Evolutionary conservation across 2,797 vertebrate genomes (phyloP).

Genomic region (Acanthurus leucopareius): DNA sequence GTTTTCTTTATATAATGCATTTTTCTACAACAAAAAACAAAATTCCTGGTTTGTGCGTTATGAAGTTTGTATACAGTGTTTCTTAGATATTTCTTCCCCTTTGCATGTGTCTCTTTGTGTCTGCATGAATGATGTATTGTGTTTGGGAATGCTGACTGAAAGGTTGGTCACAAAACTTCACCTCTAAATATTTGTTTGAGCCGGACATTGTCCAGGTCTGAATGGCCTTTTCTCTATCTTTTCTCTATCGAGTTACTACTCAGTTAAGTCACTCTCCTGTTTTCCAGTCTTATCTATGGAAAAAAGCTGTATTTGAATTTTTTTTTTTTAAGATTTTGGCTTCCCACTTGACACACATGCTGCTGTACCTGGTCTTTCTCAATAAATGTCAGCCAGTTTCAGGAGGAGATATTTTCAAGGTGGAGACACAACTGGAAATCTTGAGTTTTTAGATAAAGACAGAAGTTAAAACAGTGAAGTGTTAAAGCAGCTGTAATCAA

Average conservation of each 20-base stretch:
- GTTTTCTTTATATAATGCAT: not conserved
- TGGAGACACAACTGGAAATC: not conserved
- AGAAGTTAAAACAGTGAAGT: not conserved
- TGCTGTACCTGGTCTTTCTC: not conserved
- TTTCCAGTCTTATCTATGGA: not conserved
- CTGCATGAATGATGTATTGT: not conserved
- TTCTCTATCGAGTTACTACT: not conserved
- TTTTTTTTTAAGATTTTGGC: not conserved
- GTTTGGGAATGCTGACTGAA: not conserved
- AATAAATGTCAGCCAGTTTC: not conserved
- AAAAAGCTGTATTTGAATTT: not conserved
- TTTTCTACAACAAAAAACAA: not conserved
- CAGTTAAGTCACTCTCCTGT: not conserved
- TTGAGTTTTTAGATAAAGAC: not conserved
- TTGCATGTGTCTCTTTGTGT: not conserved
- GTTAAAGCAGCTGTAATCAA: not conserved
- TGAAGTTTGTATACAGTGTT: not conserved
- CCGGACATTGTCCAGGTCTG: not conserved
- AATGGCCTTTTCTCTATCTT: not conserved
- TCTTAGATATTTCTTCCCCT: not conserved
- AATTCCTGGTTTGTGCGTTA: not conserved
- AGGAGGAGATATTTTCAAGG: not conserved
- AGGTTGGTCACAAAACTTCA: not conserved
- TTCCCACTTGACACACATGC: not conserved
- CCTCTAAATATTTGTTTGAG: conserved; percentile 1